Evolutionary conservation across 2,797 vertebrate species (phyloP), one percentile per base, ranked within the genome.

Genomic region (Esox masquinongy): DNA sequence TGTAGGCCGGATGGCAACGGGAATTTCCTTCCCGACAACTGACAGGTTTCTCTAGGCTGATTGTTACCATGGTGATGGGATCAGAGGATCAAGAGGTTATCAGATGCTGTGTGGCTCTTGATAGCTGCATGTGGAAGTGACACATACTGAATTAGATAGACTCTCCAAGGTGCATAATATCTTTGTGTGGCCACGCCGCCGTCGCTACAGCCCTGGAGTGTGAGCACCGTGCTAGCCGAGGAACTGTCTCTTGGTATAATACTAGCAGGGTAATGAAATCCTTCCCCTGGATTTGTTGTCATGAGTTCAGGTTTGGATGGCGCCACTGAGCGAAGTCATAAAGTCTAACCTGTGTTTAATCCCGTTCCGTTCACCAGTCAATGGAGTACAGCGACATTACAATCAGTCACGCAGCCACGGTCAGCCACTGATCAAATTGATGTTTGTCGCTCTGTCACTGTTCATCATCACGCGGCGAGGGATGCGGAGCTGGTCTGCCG

Each of bases 211-310:
- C n/a, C 19, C 19, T n/a, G 8, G 53, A 9, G 39, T 43, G 5
- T 49, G 67, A 19, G 24, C 61, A 85, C 88, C 87, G 85, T 86
- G 83, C 83, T 80, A 80, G 81, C 84, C 90, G 88, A 82, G 88
- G 84, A 88, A 91, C 89, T 91, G 29, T 31, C 88, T 85, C 87
- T 90, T 91, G 92, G 90, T 90, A 84, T 88, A 80, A 82, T 86
- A 88, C 85, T 82, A 86, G 81, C 86, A 80, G 83, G 5, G 5
- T 86, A 91, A 92, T 75, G 85, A 26, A 87, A 91, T 89, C 88
- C 89, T 82, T 83, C 86, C 84, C 74, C 85, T 83, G 82, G 80
- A 83, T 83, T 88, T n/a, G n/a, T 86, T 87, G 77, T 87, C 86
- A 84, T 84, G 86, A 91, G 88, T 87, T 43, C 43, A 70, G 69